These are phyloP conservation scores for Lithophane ornitopus DNA, from an alignment of 2,888 invertebrate species.

Conservation along the genomic window DNA sequence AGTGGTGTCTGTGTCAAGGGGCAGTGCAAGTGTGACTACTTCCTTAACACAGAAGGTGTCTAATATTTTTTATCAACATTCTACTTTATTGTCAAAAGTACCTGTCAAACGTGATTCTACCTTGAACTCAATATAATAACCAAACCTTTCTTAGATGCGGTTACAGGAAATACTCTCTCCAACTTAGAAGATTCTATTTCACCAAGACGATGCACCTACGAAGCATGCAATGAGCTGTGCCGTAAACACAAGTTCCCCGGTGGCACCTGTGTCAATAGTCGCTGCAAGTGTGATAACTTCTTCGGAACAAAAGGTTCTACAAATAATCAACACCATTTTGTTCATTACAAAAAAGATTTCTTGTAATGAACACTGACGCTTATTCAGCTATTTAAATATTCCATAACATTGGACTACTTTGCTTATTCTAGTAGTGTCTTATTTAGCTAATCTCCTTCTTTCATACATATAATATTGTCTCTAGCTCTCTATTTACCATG, in stretches of 20 bases:
- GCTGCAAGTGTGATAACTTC: too few relatives aligned
- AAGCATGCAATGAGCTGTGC: too few relatives aligned
- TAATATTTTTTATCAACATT: not conserved
- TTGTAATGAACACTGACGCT: too few relatives aligned
- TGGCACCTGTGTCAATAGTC: too few relatives aligned
- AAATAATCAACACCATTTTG: too few relatives aligned
- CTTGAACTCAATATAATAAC: not conserved
- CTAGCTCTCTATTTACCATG: not conserved
- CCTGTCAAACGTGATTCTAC: not conserved
- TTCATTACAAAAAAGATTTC: not conserved
- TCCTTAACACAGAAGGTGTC: conserved; percentile 23
- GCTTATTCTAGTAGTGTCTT: too few relatives aligned
- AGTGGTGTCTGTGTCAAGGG: conserved; percentile 32
- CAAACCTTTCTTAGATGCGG: too few relatives aligned
- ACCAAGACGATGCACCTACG: conserved; percentile 5
- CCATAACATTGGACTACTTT: not conserved
- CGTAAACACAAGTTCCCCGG: not conserved
- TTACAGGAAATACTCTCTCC: too few relatives aligned
- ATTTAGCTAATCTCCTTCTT: not conserved
- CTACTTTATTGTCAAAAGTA: not conserved
- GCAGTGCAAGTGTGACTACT: conserved; percentile 40
- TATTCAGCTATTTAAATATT: not conserved
- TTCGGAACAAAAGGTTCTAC: too few relatives aligned
- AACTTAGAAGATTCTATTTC: not conserved
- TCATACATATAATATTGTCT: not conserved